These are phyloP conservation scores for Strigamia maritima DNA, from an alignment of 2,888 invertebrate species.

Conservation along the genomic window DNA sequence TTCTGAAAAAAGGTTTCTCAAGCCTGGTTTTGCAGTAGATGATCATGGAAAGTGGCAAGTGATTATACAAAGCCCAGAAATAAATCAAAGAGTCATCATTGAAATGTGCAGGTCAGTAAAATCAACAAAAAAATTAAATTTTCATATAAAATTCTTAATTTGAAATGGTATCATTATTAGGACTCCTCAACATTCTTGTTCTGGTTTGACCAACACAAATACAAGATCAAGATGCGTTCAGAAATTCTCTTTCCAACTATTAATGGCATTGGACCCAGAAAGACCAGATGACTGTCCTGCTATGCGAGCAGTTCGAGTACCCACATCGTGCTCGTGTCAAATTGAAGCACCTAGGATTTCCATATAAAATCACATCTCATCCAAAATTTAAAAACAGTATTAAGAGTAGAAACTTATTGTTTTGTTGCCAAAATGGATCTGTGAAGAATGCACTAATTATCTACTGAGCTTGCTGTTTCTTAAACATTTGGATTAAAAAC, in stretches of 20 bases:
- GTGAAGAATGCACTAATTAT: too few relatives aligned
- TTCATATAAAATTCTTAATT: too few relatives aligned
- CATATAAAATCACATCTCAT: not conserved
- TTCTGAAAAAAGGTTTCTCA: conserved; percentile 45
- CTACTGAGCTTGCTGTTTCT: too few relatives aligned
- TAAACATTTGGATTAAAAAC: too few relatives aligned
- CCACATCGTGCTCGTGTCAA: conserved; percentile 47
- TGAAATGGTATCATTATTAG: not conserved
- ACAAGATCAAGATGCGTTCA: conserved; percentile 46
- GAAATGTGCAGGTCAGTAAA: conserved; percentile 46
- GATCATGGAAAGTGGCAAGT: conserved; percentile 47
- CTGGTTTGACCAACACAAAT: conserved; percentile 31
- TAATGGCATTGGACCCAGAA: conserved; percentile 48
- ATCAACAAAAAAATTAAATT: too few relatives aligned
- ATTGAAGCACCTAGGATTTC: conserved; percentile 38
- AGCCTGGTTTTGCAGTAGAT: conserved; percentile 48
- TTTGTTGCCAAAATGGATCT: too few relatives aligned
- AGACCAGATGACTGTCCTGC: conserved; percentile 47
- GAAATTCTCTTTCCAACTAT: conserved; percentile 46
- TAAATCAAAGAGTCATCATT: conserved; percentile 46
- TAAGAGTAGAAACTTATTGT: too few relatives aligned
- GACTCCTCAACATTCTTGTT: conserved; percentile 33
- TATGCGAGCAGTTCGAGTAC: conserved; percentile 47
- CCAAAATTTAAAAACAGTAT: not conserved
- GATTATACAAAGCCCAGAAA: conserved; percentile 46